phyloP scores from a whole-genome alignment of 2,113 vertebrate genomes.

The Melozone crissalis region DNA sequence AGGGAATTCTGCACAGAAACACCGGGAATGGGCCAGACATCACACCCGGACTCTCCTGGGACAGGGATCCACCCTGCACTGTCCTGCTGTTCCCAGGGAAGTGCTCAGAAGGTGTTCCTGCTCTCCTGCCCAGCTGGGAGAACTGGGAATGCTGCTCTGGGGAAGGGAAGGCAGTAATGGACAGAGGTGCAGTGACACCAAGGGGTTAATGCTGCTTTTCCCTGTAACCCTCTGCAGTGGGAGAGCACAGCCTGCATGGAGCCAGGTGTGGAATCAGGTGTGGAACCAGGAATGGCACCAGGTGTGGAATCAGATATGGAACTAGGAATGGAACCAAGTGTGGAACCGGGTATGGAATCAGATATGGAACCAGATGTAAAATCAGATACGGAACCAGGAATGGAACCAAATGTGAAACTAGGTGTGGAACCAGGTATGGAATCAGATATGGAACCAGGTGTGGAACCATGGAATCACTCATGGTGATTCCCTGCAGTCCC shows the following conservation, averaged over 20 bases:
- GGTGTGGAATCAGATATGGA: rapidly evolving
- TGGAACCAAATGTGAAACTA: rapidly evolving
- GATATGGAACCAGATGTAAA: rapidly evolving
- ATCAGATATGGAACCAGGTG: rapidly evolving
- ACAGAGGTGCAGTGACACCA: not conserved
- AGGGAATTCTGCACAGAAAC: no score
- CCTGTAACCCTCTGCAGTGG: not conserved
- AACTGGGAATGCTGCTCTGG: not conserved
- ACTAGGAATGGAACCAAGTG: rapidly evolving
- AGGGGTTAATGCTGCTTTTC: not conserved
- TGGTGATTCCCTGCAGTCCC: not conserved
- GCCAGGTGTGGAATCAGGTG: rapidly evolving
- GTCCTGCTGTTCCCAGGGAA: not conserved
- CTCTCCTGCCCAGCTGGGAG: not conserved
- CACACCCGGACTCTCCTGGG: not conserved
- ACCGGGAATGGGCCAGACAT: not conserved
- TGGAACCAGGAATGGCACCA: no score
- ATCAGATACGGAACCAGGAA: rapidly evolving
- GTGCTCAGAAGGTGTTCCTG: not conserved
- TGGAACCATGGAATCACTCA: rapidly evolving
- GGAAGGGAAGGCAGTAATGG: rapidly evolving
- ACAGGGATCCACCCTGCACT: rapidly evolving
- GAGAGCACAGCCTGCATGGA: not conserved
- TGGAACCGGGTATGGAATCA: rapidly evolving
- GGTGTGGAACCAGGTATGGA: rapidly evolving